Conservation (phyloP, 2,113 vertebrate species). For the Podilymbus podiceps region DNA sequence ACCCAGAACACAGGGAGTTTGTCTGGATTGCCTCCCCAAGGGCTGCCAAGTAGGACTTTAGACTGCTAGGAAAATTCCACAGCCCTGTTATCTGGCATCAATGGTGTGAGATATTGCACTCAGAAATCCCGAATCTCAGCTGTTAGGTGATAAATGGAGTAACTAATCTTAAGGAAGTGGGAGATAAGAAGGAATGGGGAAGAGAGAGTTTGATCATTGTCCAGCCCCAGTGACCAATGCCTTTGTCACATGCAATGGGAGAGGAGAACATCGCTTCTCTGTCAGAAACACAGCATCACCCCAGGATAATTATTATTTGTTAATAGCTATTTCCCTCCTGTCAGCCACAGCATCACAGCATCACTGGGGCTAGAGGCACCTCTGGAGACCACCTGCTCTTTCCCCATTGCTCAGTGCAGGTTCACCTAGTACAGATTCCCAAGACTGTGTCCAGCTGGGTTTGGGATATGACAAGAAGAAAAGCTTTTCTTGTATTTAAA, state of each 20-base stretch:
- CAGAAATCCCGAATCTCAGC: background rate
- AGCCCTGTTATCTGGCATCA: background rate
- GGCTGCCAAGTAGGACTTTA: background rate
- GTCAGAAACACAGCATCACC: background rate
- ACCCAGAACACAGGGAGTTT: background rate
- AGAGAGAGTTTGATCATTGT: background rate
- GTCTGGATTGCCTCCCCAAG: background rate
- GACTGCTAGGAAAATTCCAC: conserved; percentile 5
- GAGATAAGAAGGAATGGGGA: background rate
- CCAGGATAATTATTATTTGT: background rate
- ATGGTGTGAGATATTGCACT: background rate
- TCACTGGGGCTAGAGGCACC: background rate
- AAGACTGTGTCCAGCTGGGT: background rate
- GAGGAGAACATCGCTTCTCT: background rate
- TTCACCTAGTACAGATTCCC: background rate
- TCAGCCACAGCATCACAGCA: background rate
- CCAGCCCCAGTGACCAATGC: background rate
- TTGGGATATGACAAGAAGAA: background rate
- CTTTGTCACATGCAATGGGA: background rate
- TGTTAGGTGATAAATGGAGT: background rate
- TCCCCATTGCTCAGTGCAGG: background rate
- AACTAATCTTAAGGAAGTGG: background rate
- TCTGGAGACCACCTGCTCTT: background rate
- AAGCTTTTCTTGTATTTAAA: background rate
- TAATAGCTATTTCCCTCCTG: background rate